phyloP scores from a whole-genome alignment of 2,888 invertebrate species.

The Diogma glabrata region DNA sequence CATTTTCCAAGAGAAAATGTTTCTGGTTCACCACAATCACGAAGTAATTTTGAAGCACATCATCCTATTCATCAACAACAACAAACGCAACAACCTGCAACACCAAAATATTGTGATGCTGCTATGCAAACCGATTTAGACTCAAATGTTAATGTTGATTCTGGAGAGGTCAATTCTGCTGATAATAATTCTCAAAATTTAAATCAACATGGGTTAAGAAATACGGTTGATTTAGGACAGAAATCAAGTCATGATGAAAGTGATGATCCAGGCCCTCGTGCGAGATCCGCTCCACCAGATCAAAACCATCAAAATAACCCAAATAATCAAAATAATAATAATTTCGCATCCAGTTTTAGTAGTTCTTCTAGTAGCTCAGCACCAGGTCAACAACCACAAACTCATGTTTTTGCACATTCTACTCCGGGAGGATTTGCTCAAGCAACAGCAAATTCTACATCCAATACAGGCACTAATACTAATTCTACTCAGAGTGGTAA shows the following conservation, averaged over 20 bases:
- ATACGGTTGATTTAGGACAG: conserved; percentile 69
- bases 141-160: conserved; percentile 23
- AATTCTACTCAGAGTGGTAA: not conserved
- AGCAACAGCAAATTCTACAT: conserved; percentile 10
- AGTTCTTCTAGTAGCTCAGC: conserved; percentile 23
- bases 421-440: conserved; percentile 20
- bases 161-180: too few species aligned
- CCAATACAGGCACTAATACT: conserved; percentile 5
- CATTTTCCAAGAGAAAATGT: conserved; percentile 12
- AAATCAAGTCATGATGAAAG: conserved; percentile 41
- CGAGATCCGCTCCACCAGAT: conserved; percentile 70
- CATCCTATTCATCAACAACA: conserved; percentile 16
- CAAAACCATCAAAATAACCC: conserved; percentile 20
- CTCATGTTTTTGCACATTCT: conserved; percentile 28
- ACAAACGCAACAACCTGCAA: conserved; percentile 16
- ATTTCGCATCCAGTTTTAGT: conserved; percentile 28
- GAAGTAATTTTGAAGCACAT: conserved; percentile 14
- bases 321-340: conserved; percentile 24
- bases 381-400: conserved; percentile 22
- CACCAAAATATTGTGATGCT: conserved; percentile 32
- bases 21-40: conserved; percentile 14
- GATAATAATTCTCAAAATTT: conserved; percentile 29
- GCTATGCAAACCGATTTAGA: conserved; percentile 35
- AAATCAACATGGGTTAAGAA: conserved; percentile 58
- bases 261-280: conserved; percentile 47